A percentile compares a stretch with the other conserved stretches of the same genome.
phyloP scores from a whole-genome alignment of 1,140 invertebrate species.

The Mycetomoellerius zeteki region DNA sequence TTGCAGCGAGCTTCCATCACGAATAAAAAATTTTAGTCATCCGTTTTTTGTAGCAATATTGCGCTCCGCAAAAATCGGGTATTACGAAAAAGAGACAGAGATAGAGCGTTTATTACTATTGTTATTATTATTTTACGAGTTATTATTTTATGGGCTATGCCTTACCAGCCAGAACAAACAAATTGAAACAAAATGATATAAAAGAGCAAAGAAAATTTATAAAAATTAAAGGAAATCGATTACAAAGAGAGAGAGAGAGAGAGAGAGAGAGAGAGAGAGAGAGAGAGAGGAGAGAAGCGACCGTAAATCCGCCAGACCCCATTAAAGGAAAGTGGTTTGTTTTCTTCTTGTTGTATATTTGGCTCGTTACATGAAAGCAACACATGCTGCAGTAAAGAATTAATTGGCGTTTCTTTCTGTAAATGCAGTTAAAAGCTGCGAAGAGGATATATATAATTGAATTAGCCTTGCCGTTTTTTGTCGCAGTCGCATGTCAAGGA shows the following conservation, averaged over 20 bases:
- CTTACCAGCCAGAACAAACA: no score
- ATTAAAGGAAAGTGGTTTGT: background rate
- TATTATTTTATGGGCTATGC: no score
- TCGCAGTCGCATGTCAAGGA: background rate
- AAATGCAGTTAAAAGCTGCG: conserved; percentile 4
- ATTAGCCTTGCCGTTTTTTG: conserved; percentile 1
- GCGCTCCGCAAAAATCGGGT: background rate
- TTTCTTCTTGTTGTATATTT: background rate
- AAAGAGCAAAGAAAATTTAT: no score
- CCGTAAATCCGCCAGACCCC: background rate
- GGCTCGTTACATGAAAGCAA: background rate
- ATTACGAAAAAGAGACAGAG: background rate
- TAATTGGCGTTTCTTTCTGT: conserved; percentile 21
- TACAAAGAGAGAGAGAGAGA: no score
- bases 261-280: background rate
- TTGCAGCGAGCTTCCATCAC: background rate
- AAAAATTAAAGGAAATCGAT: no score
- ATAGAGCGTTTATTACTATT: no score
- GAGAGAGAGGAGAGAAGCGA: background rate
- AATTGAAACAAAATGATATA: no score
- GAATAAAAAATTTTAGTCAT: background rate
- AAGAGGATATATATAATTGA: background rate
- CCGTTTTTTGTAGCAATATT: background rate
- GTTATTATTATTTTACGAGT: no score
- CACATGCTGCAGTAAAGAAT: background rate